A percentile compares a stretch with the other conserved stretches of the same genome.
These are phyloP conservation scores for Papilio demoleus DNA, from an alignment of 2,888 invertebrate genomes.

Conservation along the genomic window DNA sequence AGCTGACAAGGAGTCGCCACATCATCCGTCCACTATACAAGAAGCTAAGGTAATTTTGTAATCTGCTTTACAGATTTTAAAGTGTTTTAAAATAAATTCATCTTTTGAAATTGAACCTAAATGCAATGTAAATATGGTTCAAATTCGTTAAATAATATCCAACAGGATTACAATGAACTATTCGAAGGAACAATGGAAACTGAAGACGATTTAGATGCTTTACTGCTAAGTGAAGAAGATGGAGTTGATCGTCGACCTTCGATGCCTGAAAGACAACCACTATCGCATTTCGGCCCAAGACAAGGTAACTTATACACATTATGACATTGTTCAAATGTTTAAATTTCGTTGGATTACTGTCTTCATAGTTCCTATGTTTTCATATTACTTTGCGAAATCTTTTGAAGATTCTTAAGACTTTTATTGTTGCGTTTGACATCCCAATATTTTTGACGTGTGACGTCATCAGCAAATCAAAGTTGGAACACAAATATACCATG, in stretches of 20 bases:
- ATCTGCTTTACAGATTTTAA: too few relatives aligned
- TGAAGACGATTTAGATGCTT: conserved; percentile 92
- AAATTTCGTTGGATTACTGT: too few relatives aligned
- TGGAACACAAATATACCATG: not conserved
- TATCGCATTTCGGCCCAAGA: conserved; percentile 94
- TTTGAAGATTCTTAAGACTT: too few relatives aligned
- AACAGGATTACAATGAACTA: conserved; percentile 92
- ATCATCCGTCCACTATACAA: conserved; percentile 80
- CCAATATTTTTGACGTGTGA: too few relatives aligned
- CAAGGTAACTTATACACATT: conserved; percentile 84
- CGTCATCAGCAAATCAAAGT: too few relatives aligned
- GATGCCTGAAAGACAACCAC: conserved; percentile 88
- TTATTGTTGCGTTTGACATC: too few relatives aligned
- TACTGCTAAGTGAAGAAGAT: conserved; percentile 90
- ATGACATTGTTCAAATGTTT: too few relatives aligned
- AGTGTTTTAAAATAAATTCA: not conserved
- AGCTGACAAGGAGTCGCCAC: conserved; percentile 94
- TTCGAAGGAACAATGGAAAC: conserved; percentile 91
- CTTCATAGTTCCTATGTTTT: too few relatives aligned
- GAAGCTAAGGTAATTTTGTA: conserved; percentile 83
- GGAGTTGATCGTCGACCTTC: conserved; percentile 86
- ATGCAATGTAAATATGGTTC: not conserved
- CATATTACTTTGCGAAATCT: too few relatives aligned
- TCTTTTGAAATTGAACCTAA: not conserved
- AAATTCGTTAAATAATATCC: not conserved